Evolutionary conservation across 2,888 invertebrate species (phyloP).

Genomic region (Azorinus chamasolen): DNA sequence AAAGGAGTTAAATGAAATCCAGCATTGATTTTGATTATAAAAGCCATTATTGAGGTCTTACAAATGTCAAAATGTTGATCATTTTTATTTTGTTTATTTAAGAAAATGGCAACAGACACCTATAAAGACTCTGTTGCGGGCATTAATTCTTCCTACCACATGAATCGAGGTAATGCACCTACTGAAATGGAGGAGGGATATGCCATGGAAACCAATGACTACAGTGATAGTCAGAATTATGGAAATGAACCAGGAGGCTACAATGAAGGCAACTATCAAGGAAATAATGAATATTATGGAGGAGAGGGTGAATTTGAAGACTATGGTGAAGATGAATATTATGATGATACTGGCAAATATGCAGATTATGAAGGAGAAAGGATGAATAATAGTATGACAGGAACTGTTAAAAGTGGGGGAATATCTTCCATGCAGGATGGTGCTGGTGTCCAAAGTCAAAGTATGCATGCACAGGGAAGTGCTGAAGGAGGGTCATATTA

Average conservation of each 20-base stretch:
- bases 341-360: slow-evolving; percentile 50
- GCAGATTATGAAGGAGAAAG: slow-evolving; percentile 5
- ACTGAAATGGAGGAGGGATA: not conserved
- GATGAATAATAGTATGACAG: too few species aligned
- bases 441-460: too few species aligned
- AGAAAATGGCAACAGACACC: slow-evolving; percentile 12
- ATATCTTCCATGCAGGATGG: too few species aligned
- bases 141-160: not conserved
- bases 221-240: slow-evolving; percentile 11
- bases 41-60: too few species aligned
- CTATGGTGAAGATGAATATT: slow-evolving; percentile 47
- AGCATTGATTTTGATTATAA: too few species aligned
- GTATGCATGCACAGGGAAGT: not conserved
- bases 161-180: not conserved
- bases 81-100: too few species aligned
- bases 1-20: too few species aligned
- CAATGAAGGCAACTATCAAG: slow-evolving; percentile 46
- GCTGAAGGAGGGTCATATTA: not conserved
- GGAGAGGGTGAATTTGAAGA: slow-evolving; percentile 53
- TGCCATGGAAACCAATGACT: slow-evolving; percentile 9
- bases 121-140: slow-evolving; percentile 9
- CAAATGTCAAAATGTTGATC: too few species aligned
- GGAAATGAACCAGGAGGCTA: slow-evolving; percentile 42
- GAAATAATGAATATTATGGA: slow-evolving; percentile 25
- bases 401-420: too few species aligned